These are phyloP conservation scores for Ormyrus rosae DNA, from an alignment of 2,888 invertebrate genomes.

Conservation along the genomic window DNA sequence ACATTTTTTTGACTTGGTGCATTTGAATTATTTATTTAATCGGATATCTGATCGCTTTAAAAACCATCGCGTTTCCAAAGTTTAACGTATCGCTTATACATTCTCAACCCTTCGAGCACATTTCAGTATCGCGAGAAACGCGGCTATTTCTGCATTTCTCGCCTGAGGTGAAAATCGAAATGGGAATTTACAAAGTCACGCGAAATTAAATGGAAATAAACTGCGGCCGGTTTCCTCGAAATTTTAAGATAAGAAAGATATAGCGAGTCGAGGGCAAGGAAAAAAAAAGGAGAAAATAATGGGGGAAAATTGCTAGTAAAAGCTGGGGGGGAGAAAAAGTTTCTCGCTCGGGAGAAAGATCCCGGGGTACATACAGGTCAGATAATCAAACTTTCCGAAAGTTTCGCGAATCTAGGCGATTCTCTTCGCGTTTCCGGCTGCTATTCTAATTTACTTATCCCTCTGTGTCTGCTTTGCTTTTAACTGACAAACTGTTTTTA, in stretches of 20 bases:
- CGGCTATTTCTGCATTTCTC: no score
- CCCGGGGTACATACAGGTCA: slow-evolving; percentile 11
- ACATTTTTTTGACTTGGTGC: no score
- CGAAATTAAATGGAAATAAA: slow-evolving; percentile 30
- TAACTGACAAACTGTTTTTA: slow-evolving; percentile 18
- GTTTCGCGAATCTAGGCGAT: slow-evolving; percentile 15
- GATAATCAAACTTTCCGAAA: slow-evolving; percentile 41
- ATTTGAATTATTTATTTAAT: no score
- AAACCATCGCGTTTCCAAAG: no score
- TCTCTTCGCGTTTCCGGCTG: slow-evolving; percentile 9
- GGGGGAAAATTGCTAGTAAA: slow-evolving; percentile 38
- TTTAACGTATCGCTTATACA: no score
- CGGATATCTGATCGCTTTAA: no score
- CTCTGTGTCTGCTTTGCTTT: slow-evolving; percentile 4
- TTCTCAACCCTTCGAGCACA: no score
- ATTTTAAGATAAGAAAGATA: neutral
- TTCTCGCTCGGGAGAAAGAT: slow-evolving; percentile 6
- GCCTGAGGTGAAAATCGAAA: neutral
- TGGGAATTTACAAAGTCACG: neutral
- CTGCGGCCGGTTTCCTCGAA: slow-evolving; percentile 1
- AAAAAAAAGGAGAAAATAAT: slow-evolving; percentile 19
- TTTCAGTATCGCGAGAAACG: no score
- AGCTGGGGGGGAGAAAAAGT: slow-evolving; percentile 31
- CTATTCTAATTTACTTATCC: slow-evolving; percentile 35
- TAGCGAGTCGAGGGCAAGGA: neutral